phyloP scores from a whole-genome alignment of 1,140 invertebrate genomes.

The Macrobrachium rosenbergii region DNA sequence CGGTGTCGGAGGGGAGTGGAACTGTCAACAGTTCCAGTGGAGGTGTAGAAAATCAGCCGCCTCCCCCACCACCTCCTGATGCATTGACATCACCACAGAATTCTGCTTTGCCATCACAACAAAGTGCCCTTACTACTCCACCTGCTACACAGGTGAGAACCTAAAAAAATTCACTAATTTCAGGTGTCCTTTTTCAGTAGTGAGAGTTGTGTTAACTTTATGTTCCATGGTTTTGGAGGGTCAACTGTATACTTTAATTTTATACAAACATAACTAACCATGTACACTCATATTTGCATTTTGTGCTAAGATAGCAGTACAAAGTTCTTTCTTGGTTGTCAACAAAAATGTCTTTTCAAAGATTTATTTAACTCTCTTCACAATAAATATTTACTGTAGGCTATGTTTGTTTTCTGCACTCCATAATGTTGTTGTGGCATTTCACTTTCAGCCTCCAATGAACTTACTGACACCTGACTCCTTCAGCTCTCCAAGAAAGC shows the following conservation, averaged over 20 bases:
- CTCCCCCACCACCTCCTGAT: constrained; percentile 50
- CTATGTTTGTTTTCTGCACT: neutral
- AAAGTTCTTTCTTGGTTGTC: too few relatives aligned
- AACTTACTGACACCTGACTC: constrained; percentile 91
- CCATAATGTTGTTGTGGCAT: neutral
- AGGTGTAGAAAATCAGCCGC: constrained; percentile 40
- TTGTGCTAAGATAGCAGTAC: too few relatives aligned
- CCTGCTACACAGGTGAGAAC: constrained; percentile 35
- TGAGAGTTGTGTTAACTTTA: neutral
- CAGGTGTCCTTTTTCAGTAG: neutral
- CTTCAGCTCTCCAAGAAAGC: constrained; percentile 77
- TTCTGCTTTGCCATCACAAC: constrained; percentile 35
- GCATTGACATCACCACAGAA: constrained; percentile 54
- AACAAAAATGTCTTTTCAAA: too few relatives aligned
- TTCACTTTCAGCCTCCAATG: constrained; percentile 50
- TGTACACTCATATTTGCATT: too few relatives aligned
- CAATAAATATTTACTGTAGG: too few relatives aligned
- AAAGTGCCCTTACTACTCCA: constrained; percentile 36
- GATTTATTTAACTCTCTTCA: neutral
- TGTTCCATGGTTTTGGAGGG: too few relatives aligned
- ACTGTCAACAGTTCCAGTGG: neutral
- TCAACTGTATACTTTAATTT: too few relatives aligned
- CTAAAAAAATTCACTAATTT: neutral
- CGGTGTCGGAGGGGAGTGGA: constrained; percentile 33
- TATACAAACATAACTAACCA: too few relatives aligned